Percentiles rank a stretch among this genome's conserved stretches.
Evolutionary conservation across 1,140 invertebrate species (phyloP).

Genomic region (Drosophila rufa): DNA sequence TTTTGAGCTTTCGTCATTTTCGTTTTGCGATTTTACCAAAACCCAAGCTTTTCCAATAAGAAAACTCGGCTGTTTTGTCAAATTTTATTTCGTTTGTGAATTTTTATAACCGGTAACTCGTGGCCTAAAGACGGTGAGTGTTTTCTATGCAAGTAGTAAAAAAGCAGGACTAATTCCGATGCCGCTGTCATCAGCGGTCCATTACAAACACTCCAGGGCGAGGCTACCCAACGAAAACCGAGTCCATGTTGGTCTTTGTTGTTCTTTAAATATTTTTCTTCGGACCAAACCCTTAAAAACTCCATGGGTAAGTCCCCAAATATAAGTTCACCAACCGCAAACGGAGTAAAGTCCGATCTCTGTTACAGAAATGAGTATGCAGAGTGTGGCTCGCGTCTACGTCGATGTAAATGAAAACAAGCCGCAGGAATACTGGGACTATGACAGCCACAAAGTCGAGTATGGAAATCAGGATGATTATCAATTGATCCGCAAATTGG

Average conservation of each 20-base stretch:
- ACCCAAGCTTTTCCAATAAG: no score
- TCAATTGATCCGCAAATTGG: slow-evolving; percentile 98
- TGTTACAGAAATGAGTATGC: slow-evolving; percentile 90
- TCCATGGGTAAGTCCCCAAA: not conserved
- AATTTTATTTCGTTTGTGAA: no score
- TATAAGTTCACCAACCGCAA: not conserved
- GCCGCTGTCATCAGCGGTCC: not conserved
- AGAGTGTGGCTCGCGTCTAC: slow-evolving; percentile 94
- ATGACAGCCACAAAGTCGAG: slow-evolving; percentile 99
- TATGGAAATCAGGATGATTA: slow-evolving; percentile 99
- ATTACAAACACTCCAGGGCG: not conserved
- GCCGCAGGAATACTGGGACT: slow-evolving; percentile 99
- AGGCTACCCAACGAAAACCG: not conserved
- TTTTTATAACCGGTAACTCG: no score
- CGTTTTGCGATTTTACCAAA: no score
- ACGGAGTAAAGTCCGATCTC: slow-evolving; percentile 9
- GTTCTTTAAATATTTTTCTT: not conserved
- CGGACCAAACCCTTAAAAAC: not conserved
- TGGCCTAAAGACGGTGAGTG: no score
- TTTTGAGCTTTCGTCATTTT: no score
- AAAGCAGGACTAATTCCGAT: no score
- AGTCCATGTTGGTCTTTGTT: not conserved
- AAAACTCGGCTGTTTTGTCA: no score
- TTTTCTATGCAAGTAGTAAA: no score
- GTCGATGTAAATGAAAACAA: slow-evolving; percentile 99